phyloP scores from a whole-genome alignment of 30 jellyfish, hydroid and myxozoan genomes.

The Catostylus mosaicus region DNA sequence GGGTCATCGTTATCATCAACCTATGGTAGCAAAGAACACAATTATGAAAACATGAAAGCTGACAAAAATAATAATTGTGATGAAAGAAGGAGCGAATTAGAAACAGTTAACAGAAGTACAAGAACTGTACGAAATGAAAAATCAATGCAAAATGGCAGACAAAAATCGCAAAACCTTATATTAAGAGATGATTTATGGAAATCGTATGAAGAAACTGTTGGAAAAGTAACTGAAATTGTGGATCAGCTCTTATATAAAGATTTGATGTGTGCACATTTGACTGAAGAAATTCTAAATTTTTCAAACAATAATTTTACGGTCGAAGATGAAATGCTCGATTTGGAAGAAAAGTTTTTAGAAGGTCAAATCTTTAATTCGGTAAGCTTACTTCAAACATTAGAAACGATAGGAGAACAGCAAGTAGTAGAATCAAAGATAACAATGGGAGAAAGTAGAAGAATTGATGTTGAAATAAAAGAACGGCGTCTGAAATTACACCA shows the following conservation, averaged over 20 bases:
- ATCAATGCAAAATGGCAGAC: not conserved
- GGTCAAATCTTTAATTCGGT: conserved; percentile 38
- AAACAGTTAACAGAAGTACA: not conserved
- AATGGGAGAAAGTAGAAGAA: not conserved
- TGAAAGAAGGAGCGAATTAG: not conserved
- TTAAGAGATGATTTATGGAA: conserved; percentile 19
- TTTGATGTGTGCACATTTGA: conserved; percentile 52
- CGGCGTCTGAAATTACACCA: conserved; percentile 16
- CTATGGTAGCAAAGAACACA: not conserved
- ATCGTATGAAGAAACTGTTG: conserved; percentile 16
- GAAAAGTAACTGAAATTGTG: conserved; percentile 38
- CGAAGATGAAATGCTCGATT: conserved; percentile 52
- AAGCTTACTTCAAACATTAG: conserved; percentile 50
- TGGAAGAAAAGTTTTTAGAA: conserved; percentile 29
- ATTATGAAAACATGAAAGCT: not conserved
- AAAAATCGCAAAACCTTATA: conserved; percentile 13
- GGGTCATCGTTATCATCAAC: not conserved
- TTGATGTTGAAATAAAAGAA: conserved; percentile 40
- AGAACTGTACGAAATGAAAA: not conserved
- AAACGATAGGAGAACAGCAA: conserved; percentile 43
- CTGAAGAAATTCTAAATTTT: conserved; percentile 50
- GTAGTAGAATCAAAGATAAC: conserved; percentile 21
- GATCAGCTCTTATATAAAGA: conserved; percentile 57
- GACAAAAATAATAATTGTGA: not conserved
- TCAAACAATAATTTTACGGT: conserved; percentile 36